These are phyloP conservation scores for Sturnus vulgaris DNA, from an alignment of 2,113 vertebrate species.

Conservation along the genomic window DNA sequence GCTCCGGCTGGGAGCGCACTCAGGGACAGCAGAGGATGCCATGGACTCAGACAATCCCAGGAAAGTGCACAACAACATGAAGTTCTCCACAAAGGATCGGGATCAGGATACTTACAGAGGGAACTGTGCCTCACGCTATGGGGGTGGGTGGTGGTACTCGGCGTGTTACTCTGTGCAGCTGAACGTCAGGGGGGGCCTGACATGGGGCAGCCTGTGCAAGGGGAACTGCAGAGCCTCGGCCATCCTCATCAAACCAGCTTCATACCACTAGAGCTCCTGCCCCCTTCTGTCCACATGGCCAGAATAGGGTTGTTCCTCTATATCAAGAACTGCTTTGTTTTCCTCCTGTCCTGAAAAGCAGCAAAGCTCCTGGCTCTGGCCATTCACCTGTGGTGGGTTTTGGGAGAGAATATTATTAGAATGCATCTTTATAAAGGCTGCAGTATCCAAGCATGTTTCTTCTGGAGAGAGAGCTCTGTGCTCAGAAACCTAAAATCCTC, in stretches of 20 bases:
- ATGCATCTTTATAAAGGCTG: fast-evolving
- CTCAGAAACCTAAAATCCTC: background rate
- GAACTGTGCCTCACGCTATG: constrained; percentile 29
- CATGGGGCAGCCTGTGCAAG: constrained; percentile 14
- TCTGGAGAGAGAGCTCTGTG: background rate
- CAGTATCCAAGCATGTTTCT: background rate
- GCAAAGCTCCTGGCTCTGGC: background rate
- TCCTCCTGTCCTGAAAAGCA: background rate
- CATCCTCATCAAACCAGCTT: constrained; percentile 57
- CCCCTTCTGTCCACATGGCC: background rate
- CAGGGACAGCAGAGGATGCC: constrained; percentile 16
- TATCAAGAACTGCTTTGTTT: background rate
- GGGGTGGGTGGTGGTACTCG: constrained; percentile 53
- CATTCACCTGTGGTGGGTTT: background rate
- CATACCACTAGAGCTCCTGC: background rate
- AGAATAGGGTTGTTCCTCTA: background rate
- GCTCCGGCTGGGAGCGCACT: background rate
- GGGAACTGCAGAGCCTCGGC: constrained; percentile 40
- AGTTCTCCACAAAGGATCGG: constrained; percentile 49
- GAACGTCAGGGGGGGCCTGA: background rate
- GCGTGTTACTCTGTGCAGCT: constrained; percentile 11
- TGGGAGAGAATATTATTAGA: background rate
- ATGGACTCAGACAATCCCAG: constrained; percentile 41
- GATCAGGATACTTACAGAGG: constrained; percentile 40
- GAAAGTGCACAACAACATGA: constrained; percentile 57